phyloP scores from a whole-genome alignment of 2,888 invertebrate species.

The Drosophila dives region DNA sequence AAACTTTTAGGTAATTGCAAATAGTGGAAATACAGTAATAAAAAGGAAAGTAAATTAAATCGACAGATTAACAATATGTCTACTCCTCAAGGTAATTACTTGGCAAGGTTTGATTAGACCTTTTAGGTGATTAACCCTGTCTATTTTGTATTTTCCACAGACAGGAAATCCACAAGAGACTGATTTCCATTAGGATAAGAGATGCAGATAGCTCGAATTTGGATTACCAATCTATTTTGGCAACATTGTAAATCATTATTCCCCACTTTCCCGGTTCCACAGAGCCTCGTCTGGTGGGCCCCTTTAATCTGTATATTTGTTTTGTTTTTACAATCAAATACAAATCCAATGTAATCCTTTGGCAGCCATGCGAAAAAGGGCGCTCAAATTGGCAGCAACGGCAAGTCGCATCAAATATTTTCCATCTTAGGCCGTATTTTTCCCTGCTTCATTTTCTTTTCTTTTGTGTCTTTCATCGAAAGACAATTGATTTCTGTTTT shows the following conservation, averaged over 20 bases:
- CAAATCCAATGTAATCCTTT: conserved; percentile 79
- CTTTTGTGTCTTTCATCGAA: conserved; percentile 19
- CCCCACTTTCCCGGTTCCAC: conserved; percentile 40
- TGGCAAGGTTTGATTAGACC: conserved; percentile 2
- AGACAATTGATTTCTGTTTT: conserved; percentile 65
- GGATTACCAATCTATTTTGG: conserved; percentile 68
- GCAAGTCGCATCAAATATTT: conserved; percentile 42
- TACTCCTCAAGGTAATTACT: background rate
- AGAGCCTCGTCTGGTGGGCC: conserved; percentile 31
- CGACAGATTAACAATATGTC: too few species aligned
- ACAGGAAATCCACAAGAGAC: conserved; percentile 27
- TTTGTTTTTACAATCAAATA: conserved; percentile 72
- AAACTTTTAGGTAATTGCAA: background rate
- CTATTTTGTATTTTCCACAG: background rate
- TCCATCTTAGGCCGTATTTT: conserved; percentile 31
- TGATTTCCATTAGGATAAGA: conserved; percentile 61
- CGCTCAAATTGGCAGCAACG: conserved; percentile 63
- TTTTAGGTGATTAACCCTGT: background rate
- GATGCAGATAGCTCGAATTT: conserved; percentile 57
- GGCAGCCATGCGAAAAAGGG: conserved; percentile 66
- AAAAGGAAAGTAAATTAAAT: background rate
- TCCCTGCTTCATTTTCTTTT: conserved; percentile 8
- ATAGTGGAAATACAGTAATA: background rate
- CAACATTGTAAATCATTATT: conserved; percentile 75
- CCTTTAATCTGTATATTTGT: conserved; percentile 30